Evolutionary conservation across 2,797 vertebrate genomes (phyloP).

Genomic region (Alauda arvensis): DNA sequence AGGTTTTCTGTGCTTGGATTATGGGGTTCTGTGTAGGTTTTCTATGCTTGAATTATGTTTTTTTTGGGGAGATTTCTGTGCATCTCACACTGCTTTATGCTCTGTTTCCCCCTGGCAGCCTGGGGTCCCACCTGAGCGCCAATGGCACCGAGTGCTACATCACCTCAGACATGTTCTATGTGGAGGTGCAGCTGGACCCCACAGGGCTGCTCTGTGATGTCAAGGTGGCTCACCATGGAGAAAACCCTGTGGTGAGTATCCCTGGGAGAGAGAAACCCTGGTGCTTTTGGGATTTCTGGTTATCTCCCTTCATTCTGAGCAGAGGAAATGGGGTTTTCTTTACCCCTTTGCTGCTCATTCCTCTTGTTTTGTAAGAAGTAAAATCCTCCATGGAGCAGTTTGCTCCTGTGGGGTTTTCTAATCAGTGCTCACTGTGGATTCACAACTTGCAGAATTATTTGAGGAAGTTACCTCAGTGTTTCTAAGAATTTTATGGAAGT

Average conservation of each 20-base stretch:
- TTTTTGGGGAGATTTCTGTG: background rate
- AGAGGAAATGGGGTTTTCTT: background rate
- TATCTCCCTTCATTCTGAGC: background rate
- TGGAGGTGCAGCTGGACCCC: constrained; percentile 93
- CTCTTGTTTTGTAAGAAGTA: accelerated
- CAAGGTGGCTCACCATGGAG: constrained; percentile 97
- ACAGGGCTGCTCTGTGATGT: constrained; percentile 92
- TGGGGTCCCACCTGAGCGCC: constrained; percentile 92
- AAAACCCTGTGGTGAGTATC: constrained; percentile 91
- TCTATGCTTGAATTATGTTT: too few relatives aligned
- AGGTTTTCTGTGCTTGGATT: too few relatives aligned
- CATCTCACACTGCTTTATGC: background rate
- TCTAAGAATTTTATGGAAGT: background rate
- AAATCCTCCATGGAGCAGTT: background rate
- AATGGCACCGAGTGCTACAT: constrained; percentile 97
- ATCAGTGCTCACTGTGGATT: accelerated
- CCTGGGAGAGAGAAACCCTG: background rate
- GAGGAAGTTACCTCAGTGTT: background rate
- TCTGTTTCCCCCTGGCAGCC: constrained; percentile 52
- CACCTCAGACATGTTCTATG: constrained; percentile 97
- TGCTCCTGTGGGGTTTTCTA: background rate
- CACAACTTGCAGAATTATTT: background rate
- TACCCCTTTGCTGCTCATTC: background rate
- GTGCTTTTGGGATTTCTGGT: background rate
- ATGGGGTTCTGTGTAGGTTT: too few relatives aligned